Percentiles rank a stretch among this genome's conserved stretches.
phyloP scores from a whole-genome alignment of 2,888 invertebrate species.

The Phrixothrix hirtus region DNA sequence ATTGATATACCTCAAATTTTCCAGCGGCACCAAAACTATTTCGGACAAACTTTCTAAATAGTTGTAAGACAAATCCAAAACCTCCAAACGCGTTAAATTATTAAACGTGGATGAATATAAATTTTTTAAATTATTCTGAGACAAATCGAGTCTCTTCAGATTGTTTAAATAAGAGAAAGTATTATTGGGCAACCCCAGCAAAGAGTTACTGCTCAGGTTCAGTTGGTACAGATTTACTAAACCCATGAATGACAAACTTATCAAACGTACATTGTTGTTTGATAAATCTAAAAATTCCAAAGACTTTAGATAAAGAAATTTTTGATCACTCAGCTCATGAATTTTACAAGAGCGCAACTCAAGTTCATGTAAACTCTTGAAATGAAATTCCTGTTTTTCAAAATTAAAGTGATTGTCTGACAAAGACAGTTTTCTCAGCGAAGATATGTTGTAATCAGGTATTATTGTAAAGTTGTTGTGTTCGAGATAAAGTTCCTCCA shows the following conservation, averaged over 20 bases:
- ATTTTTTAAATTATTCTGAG: slow-evolving; percentile 39
- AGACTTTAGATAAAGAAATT: slow-evolving; percentile 33
- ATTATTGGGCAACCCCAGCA: slow-evolving; percentile 31
- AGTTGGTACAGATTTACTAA: slow-evolving; percentile 33
- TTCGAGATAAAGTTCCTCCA: slow-evolving; percentile 39
- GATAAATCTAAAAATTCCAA: slow-evolving; percentile 43
- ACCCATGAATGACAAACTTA: slow-evolving; percentile 22
- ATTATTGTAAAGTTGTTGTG: slow-evolving; percentile 39
- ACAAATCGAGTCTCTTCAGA: slow-evolving; percentile 39
- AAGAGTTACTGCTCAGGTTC: slow-evolving; percentile 40
- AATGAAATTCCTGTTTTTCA: slow-evolving; percentile 2
- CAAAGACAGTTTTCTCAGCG: slow-evolving; percentile 37
- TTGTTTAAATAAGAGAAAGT: slow-evolving; percentile 36
- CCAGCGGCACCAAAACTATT: slow-evolving; percentile 40
- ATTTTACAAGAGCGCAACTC: slow-evolving; percentile 6
- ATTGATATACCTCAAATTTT: slow-evolving; percentile 45
- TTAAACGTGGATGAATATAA: slow-evolving; percentile 40
- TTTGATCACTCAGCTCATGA: background rate
- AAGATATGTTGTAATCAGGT: slow-evolving; percentile 28
- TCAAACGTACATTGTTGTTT: slow-evolving; percentile 32
- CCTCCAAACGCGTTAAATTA: slow-evolving; percentile 39
- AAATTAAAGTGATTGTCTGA: slow-evolving; percentile 37
- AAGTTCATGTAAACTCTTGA: slow-evolving; percentile 2
- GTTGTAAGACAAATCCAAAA: slow-evolving; percentile 49
- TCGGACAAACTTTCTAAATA: slow-evolving; percentile 42